phyloP scores from a whole-genome alignment of 2,888 invertebrate genomes.

The Isoperla grammatica region DNA sequence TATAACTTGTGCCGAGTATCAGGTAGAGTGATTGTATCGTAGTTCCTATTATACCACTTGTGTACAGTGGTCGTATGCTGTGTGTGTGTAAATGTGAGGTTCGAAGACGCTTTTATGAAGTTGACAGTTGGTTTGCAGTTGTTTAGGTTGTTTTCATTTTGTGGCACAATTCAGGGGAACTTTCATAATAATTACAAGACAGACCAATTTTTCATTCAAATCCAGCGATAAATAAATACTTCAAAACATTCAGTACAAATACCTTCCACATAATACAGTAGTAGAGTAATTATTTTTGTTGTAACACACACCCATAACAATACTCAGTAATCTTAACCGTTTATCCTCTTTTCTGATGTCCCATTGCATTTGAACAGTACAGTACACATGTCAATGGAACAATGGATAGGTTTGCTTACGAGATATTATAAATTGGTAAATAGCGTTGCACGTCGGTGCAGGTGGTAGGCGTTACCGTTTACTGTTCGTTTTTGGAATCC shows the following conservation, averaged over 20 bases:
- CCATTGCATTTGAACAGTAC: background rate
- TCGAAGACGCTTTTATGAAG: background rate
- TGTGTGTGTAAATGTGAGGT: constrained; percentile 7
- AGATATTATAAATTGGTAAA: no score
- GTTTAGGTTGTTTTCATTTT: constrained; percentile 18
- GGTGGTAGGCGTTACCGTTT: no score
- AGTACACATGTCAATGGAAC: no score
- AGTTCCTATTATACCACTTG: constrained; percentile 8
- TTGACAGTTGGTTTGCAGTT: constrained; percentile 4
- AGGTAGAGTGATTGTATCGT: constrained; percentile 2
- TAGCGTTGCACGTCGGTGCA: no score
- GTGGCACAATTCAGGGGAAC: constrained; percentile 21
- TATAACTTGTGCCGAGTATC: constrained; percentile 8
- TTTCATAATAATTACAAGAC: constrained; percentile 21
- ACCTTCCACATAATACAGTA: constrained; percentile 21
- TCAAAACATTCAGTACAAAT: constrained; percentile 29
- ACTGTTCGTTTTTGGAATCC: no score
- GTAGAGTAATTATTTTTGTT: constrained; percentile 20
- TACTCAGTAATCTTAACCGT: constrained; percentile 18
- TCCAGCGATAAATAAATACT: constrained; percentile 20
- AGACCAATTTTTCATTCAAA: constrained; percentile 22
- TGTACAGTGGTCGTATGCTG: background rate
- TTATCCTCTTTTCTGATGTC: background rate
- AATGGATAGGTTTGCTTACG: no score
- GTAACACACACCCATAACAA: constrained; percentile 21